phyloP scores from a whole-genome alignment of 2,888 invertebrate genomes.

The Euspilapteryx auroguttella region DNA sequence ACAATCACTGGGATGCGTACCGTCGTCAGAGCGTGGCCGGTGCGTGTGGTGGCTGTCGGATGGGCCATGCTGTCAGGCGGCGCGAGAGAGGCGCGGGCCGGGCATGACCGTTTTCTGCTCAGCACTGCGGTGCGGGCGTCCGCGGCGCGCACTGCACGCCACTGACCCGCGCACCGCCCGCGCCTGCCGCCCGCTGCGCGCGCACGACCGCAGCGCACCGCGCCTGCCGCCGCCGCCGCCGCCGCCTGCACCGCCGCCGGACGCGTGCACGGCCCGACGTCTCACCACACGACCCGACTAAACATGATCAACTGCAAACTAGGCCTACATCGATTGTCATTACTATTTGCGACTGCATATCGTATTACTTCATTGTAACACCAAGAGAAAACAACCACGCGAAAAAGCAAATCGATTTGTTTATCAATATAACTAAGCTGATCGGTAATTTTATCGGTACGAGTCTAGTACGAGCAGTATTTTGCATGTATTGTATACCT shows the following conservation, averaged over 20 bases:
- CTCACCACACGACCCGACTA: no score
- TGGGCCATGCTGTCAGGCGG: conserved; percentile 60
- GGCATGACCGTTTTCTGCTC: conserved; percentile 58
- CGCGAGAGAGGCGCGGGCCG: conserved; percentile 58
- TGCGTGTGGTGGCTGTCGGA: conserved; percentile 58
- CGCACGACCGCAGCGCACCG: conserved; percentile 13
- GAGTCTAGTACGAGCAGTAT: no score
- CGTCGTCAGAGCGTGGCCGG: conserved; percentile 57
- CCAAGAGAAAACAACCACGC: no score
- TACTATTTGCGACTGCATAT: no score
- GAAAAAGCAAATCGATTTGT: no score
- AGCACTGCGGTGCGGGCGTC: conserved; percentile 59
- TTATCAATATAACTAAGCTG: no score
- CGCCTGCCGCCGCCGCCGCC: conserved; percentile 9
- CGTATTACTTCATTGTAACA: no score
- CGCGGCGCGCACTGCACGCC: conserved; percentile 59
- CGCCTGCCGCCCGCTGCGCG: conserved; percentile 13
- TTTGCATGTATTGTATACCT: no score
- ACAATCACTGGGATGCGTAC: conserved; percentile 26
- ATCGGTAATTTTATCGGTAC: no score
- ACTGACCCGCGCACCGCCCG: conserved; percentile 50
- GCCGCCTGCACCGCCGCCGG: conserved; percentile 6
- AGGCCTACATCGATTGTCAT: no score
- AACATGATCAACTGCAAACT: no score
- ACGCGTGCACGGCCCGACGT: conserved; percentile 19